phyloP scores from a whole-genome alignment of 2,113 vertebrate species.

The Acinonyx jubatus region DNA sequence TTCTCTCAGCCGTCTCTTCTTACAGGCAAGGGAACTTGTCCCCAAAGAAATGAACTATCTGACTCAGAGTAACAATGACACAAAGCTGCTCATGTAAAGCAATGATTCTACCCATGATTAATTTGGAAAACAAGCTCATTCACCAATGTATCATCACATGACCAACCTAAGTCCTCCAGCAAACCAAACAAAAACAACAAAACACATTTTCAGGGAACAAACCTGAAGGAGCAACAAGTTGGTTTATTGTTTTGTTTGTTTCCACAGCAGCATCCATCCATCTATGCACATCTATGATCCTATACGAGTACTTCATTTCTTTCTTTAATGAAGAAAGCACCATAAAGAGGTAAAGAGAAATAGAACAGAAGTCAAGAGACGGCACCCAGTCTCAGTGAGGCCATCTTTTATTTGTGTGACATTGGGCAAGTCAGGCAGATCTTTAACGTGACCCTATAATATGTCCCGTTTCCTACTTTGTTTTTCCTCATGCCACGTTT shows the following conservation, averaged over 20 bases:
- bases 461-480: not conserved
- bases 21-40: not conserved
- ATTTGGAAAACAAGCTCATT: not conserved
- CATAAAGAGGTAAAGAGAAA: not conserved
- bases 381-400: not conserved
- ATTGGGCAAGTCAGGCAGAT: not conserved
- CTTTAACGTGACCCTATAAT: not conserved
- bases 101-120: not conserved
- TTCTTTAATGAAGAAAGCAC: not conserved
- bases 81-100: not conserved
- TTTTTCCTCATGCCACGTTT: not conserved
- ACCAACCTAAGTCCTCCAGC: not conserved
- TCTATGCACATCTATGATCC: not conserved
- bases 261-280: not conserved
- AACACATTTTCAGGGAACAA: not conserved
- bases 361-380: not conserved
- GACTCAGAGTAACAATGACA: not conserved
- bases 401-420: not conserved
- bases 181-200: not conserved
- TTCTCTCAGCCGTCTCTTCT: not conserved
- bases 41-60: not conserved
- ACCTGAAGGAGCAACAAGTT: not conserved
- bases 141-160: not conserved
- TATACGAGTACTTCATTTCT: not conserved
- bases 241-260: not conserved